phyloP scores from a whole-genome alignment of 2,888 invertebrate genomes.

The Steinernema hermaphroditum region DNA sequence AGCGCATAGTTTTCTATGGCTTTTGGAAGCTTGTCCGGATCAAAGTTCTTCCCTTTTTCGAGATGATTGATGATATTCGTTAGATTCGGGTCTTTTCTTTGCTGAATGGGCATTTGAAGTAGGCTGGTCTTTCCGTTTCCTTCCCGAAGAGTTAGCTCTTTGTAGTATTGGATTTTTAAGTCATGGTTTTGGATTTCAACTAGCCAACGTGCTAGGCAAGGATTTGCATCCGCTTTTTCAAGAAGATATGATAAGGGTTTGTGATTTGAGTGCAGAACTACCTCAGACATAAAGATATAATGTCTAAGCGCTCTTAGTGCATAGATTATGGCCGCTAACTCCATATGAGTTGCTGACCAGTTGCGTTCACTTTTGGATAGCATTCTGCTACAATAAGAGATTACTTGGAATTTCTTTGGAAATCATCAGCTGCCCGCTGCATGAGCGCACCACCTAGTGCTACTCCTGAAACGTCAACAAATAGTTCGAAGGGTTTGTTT shows the following conservation, averaged over 20 bases:
- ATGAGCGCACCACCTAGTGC: too few relatives aligned
- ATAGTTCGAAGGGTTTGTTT: too few relatives aligned
- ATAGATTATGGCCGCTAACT: not conserved
- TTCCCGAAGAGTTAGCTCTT: not conserved
- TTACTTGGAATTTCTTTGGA: not conserved
- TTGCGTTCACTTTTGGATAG: not conserved
- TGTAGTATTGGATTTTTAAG: not conserved
- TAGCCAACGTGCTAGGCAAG: not conserved
- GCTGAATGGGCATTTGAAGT: not conserved
- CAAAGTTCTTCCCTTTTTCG: not conserved
- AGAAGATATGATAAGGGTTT: not conserved
- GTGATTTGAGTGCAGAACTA: not conserved
- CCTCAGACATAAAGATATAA: not conserved
- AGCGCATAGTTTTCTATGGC: not conserved
- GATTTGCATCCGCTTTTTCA: not conserved
- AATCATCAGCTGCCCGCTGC: not conserved
- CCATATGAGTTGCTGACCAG: not conserved
- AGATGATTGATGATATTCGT: not conserved
- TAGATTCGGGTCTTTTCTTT: not conserved
- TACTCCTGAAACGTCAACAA: too few relatives aligned
- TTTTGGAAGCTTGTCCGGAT: not conserved
- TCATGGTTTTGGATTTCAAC: not conserved
- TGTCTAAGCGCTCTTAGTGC: not conserved
- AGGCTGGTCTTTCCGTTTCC: not conserved
- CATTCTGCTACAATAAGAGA: not conserved